A percentile compares a stretch with the other conserved stretches of the same genome.
Conservation (phyloP, 2,797 vertebrate genomes). For the Parauchenoglanis ngamensis region DNA sequence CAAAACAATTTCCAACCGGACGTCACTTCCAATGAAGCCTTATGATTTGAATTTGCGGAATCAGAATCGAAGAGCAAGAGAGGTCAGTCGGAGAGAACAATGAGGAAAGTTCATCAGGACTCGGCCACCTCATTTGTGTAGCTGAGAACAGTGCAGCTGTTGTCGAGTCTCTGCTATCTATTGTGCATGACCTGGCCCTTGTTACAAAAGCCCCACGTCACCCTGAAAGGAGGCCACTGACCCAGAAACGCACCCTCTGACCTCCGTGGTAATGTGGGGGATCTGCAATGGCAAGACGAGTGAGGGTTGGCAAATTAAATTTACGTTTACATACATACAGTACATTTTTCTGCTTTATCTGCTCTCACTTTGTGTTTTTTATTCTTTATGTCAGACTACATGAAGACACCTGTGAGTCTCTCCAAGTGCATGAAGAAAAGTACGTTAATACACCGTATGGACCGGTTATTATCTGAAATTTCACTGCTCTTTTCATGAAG, state of each 20-base stretch:
- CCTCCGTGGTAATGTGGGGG: conserved; percentile 38
- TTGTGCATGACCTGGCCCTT: conserved; percentile 45
- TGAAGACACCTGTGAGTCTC: background rate
- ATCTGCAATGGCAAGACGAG: background rate
- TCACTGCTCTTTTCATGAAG: background rate
- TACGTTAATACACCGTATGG: too few relatives aligned
- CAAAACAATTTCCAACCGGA: conserved; percentile 45
- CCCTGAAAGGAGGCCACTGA: conserved; percentile 52
- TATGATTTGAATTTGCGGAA: conserved; percentile 48
- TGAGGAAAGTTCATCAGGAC: conserved; percentile 54
- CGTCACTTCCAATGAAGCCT: conserved; percentile 48
- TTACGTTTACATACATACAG: background rate
- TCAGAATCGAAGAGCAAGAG: conserved; percentile 29
- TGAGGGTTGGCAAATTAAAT: background rate
- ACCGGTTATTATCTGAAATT: background rate
- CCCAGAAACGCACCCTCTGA: conserved; percentile 52
- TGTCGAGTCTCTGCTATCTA: conserved; percentile 49
- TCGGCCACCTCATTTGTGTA: conserved; percentile 54
- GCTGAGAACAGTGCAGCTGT: conserved; percentile 60
- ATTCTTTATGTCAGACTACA: background rate
- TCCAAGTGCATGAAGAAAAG: background rate
- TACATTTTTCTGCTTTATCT: background rate
- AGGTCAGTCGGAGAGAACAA: conserved; percentile 46
- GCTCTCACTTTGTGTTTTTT: background rate
- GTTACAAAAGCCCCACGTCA: conserved; percentile 48